A percentile compares a stretch with the other conserved stretches of the same genome.
These are phyloP conservation scores for Drosophila tropicalis DNA, from an alignment of 1,140 invertebrate species.

Conservation along the genomic window DNA sequence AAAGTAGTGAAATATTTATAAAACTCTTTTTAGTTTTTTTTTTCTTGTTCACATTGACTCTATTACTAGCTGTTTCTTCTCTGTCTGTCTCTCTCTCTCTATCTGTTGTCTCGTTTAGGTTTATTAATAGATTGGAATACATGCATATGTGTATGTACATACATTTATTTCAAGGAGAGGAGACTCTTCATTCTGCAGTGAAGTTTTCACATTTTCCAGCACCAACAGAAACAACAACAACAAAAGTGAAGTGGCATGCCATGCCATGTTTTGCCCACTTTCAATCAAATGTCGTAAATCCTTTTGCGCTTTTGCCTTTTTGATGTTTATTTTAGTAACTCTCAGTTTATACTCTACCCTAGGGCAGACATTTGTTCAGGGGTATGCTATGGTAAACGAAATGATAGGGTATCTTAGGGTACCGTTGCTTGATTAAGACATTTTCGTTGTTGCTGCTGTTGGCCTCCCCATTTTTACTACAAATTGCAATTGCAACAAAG, in stretches of 20 bases:
- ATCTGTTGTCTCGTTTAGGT: slow-evolving; percentile 3
- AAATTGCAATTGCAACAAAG: slow-evolving; percentile 9
- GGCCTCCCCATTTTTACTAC: neutral
- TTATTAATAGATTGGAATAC: slow-evolving; percentile 31
- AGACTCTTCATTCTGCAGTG: slow-evolving; percentile 35
- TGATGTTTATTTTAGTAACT: slow-evolving; percentile 65
- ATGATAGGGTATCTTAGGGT: neutral
- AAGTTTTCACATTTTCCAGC: slow-evolving; percentile 5
- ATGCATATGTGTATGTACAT: slow-evolving; percentile 41
- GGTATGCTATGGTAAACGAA: neutral
- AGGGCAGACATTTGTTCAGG: neutral
- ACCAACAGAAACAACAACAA: slow-evolving; percentile 3
- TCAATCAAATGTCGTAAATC: slow-evolving; percentile 79
- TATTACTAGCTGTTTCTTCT: slow-evolving; percentile 40
- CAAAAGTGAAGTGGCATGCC: slow-evolving; percentile 25
- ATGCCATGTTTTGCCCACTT: slow-evolving; percentile 36
- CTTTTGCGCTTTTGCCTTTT: slow-evolving; percentile 72
- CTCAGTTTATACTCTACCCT: neutral
- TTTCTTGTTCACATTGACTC: slow-evolving; percentile 28
- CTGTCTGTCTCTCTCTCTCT: neutral
- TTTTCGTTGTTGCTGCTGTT: neutral
- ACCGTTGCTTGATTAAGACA: neutral
- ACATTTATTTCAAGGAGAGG: neutral
- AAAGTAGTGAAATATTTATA: slow-evolving; percentile 51
- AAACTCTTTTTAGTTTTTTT: slow-evolving; percentile 41